Percentiles rank a stretch among this genome's conserved stretches.
phyloP scores from a whole-genome alignment of 2,888 invertebrate species.

The Euplexia lucipara region DNA sequence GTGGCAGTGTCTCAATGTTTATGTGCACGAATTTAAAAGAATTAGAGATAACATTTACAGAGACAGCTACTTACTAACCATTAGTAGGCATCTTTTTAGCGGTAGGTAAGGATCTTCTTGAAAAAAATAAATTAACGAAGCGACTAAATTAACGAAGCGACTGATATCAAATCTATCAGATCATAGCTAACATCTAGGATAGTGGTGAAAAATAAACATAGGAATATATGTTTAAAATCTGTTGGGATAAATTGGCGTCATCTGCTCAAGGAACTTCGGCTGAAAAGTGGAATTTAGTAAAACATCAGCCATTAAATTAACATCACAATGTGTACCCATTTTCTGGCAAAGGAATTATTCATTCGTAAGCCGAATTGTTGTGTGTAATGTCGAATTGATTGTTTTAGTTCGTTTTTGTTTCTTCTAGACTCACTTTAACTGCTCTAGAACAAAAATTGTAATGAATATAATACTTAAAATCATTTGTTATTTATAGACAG shows the following conservation, averaged over 20 bases:
- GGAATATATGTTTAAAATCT: neutral
- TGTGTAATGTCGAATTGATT: no score
- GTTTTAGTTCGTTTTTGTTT: neutral
- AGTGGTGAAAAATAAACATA: no score
- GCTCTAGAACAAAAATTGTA: neutral
- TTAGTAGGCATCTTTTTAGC: neutral
- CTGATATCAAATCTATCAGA: no score
- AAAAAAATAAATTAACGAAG: neutral
- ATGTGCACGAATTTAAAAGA: constrained; percentile 32
- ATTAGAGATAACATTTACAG: constrained; percentile 22
- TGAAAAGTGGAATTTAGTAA: no score
- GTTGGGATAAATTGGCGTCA: neutral
- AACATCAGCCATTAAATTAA: no score
- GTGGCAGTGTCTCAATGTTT: constrained; percentile 39
- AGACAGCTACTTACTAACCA: neutral
- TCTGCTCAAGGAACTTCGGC: neutral
- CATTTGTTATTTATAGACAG: neutral
- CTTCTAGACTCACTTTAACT: neutral
- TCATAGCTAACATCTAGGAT: no score
- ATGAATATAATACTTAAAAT: neutral
- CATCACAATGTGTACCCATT: no score
- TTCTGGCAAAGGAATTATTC: no score
- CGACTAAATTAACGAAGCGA: neutral
- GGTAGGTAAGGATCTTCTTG: neutral
- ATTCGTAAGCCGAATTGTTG: no score